Conservation (phyloP, 2,888 invertebrate genomes). For the Agonopterix subpropinquella region DNA sequence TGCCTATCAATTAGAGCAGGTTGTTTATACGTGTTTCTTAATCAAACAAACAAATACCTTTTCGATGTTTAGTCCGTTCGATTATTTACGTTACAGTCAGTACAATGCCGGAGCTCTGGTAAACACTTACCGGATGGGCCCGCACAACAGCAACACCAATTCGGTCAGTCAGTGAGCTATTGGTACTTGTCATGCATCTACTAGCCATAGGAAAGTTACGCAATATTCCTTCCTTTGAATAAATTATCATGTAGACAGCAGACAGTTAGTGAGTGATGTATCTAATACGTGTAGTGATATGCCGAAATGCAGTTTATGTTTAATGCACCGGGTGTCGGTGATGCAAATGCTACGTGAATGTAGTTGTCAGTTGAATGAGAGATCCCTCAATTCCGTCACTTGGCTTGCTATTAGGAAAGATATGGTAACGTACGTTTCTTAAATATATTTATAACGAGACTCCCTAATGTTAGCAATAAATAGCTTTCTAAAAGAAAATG, state of each 20-base stretch:
- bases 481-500: too few species aligned
- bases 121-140: conserved; percentile 55
- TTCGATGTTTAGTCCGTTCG: conserved; percentile 37
- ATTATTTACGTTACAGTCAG: conserved; percentile 49
- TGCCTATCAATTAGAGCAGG: conserved; percentile 13
- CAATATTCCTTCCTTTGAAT: too few species aligned
- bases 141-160: conserved; percentile 15
- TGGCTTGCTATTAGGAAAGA: conserved; percentile 29
- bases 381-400: conserved; percentile 23
- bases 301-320: conserved; percentile 28
- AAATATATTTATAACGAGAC: too few species aligned
- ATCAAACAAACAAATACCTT: conserved; percentile 61
- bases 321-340: conserved; percentile 27
- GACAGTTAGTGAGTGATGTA: neutral
- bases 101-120: conserved; percentile 45
- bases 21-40: conserved; percentile 33
- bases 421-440: conserved; percentile 23
- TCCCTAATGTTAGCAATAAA: too few species aligned
- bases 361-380: conserved; percentile 24
- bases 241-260: too few species aligned
- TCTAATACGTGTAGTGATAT: conserved; percentile 11
- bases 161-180: conserved; percentile 12
- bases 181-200: conserved; percentile 5
- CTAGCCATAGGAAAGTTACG: conserved; percentile 2
- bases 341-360: conserved; percentile 27